A percentile compares a stretch with the other conserved stretches of the same genome.
Evolutionary conservation across 2,113 vertebrate species (phyloP).

Genomic region (Halcyon malimbica): DNA sequence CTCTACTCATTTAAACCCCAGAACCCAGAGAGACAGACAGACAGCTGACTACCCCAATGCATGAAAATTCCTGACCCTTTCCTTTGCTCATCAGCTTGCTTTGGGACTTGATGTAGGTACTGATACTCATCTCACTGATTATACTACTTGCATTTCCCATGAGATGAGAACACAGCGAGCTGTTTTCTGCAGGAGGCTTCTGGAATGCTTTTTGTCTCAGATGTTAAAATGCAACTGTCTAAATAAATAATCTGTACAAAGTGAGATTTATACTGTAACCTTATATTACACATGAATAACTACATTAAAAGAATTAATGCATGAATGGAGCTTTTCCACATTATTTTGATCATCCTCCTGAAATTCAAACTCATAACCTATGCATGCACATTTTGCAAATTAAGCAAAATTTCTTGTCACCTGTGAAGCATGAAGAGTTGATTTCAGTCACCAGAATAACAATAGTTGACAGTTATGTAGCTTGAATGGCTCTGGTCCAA

Average conservation of each 20-base stretch:
- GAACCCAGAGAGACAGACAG: background rate
- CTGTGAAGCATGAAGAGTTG: slow-evolving; percentile 20
- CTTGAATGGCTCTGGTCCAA: background rate
- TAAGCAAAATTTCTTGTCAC: background rate
- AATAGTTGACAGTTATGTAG: background rate
- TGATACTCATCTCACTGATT: background rate
- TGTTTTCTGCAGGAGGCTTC: background rate
- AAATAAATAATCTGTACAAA: background rate
- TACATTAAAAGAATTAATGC: background rate
- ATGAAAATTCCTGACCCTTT: background rate
- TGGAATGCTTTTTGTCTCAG: background rate
- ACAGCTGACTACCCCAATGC: background rate
- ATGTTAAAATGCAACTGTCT: background rate
- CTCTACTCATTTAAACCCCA: background rate
- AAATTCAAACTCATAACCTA: background rate
- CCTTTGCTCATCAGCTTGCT: background rate
- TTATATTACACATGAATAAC: background rate
- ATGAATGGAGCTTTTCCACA: background rate
- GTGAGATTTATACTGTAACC: background rate
- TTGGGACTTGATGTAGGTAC: background rate
- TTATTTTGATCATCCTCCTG: slow-evolving; percentile 1
- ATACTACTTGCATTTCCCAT: background rate
- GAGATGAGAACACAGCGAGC: background rate
- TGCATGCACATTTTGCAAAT: background rate
- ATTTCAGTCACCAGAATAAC: slow-evolving; percentile 13